A percentile compares a stretch with the other conserved stretches of the same genome.
phyloP scores from a whole-genome alignment of 1,140 invertebrate species.

The Tyrophagus putrescentiae region DNA sequence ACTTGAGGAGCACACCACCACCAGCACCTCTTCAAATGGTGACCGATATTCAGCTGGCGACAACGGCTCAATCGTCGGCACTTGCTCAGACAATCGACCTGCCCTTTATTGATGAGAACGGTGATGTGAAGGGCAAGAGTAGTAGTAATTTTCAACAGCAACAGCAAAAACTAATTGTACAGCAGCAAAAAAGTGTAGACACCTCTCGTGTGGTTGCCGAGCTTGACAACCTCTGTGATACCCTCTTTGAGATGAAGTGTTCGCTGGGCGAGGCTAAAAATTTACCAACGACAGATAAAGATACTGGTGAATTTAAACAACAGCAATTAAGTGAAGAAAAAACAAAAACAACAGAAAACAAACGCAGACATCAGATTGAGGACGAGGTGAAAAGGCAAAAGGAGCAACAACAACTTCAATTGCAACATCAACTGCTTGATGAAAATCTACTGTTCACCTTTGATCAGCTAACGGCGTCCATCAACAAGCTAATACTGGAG shows the following conservation, averaged over 20 bases:
- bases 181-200: no score
- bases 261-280: neutral
- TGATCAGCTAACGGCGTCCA: slow-evolving; percentile 63
- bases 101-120: slow-evolving; percentile 12
- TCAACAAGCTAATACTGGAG: slow-evolving; percentile 49
- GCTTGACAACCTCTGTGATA: slow-evolving; percentile 22
- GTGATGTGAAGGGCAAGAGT: neutral
- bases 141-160: neutral
- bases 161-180: neutral
- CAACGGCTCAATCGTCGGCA: neutral
- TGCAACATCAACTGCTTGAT: neutral
- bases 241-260: slow-evolving; percentile 17
- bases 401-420: neutral
- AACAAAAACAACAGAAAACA: slow-evolving; percentile 1
- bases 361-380: neutral
- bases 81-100: slow-evolving; percentile 6
- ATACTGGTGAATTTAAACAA: no score
- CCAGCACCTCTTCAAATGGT: neutral
- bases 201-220: slow-evolving; percentile 24
- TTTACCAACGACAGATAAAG: neutral
- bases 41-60: neutral
- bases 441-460: slow-evolving; percentile 31
- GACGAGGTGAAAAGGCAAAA: neutral
- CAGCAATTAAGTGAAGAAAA: neutral
- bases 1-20: neutral